These are phyloP conservation scores for Tachypleus tridentatus DNA, from an alignment of 1,140 invertebrate genomes.

Conservation along the genomic window DNA sequence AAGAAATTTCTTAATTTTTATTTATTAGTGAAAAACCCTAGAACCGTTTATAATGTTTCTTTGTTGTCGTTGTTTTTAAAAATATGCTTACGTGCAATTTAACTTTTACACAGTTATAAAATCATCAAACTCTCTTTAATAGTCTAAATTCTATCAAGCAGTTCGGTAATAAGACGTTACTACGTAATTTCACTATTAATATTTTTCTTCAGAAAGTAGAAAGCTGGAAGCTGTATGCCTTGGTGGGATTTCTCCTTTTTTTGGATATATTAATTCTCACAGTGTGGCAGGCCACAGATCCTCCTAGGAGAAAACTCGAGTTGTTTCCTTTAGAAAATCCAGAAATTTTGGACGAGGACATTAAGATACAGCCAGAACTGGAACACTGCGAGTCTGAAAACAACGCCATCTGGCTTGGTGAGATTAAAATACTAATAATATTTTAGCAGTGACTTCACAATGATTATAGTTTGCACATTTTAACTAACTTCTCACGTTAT, in stretches of 20 bases:
- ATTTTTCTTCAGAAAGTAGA: slow-evolving; percentile 63
- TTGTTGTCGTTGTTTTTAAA: no score
- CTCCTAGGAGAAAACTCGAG: slow-evolving; percentile 64
- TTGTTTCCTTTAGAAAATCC: slow-evolving; percentile 79
- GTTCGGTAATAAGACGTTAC: no score
- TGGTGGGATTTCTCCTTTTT: slow-evolving; percentile 72
- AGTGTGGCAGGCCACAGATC: slow-evolving; percentile 86
- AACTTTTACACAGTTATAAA: no score
- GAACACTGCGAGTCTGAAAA: slow-evolving; percentile 92
- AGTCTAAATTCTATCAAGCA: no score
- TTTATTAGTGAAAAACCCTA: no score
- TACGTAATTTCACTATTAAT: not conserved
- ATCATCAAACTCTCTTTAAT: no score
- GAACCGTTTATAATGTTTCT: no score
- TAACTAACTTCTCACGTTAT: no score
- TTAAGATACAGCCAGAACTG: slow-evolving; percentile 82
- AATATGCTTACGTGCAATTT: no score
- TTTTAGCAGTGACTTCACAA: no score
- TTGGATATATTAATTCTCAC: slow-evolving; percentile 77
- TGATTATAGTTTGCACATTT: no score
- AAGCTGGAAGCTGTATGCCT: slow-evolving; percentile 88
- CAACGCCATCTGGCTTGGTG: slow-evolving; percentile 90
- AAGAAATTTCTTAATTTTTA: no score
- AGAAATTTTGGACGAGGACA: slow-evolving; percentile 60
- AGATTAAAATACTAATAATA: slow-evolving; percentile 23